Conservation (phyloP, 2,113 vertebrate genomes). For the Bostrychus sinensis region DNA sequence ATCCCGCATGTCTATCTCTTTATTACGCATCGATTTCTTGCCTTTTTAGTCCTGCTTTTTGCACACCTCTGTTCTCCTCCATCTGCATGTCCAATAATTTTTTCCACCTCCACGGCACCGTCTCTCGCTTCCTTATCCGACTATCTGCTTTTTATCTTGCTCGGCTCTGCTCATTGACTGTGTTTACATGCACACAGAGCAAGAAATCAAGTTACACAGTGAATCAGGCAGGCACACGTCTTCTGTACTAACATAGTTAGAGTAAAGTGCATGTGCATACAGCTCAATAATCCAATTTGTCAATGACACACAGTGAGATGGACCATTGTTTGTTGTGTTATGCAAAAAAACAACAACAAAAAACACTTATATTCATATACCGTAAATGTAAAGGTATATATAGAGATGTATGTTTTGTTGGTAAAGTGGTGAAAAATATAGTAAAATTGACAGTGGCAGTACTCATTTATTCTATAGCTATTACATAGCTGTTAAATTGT, state of each 20-base stretch:
- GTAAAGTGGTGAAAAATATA: no score
- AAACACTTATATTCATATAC: no score
- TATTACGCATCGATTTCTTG: conserved; percentile 16
- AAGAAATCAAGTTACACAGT: conserved; percentile 27
- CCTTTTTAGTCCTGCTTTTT: conserved; percentile 10
- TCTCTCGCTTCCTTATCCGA: conserved; percentile 27
- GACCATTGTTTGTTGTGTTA: no score
- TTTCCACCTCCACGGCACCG: not conserved
- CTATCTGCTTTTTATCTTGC: conserved; percentile 10
- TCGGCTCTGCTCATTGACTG: conserved; percentile 25
- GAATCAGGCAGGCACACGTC: conserved; percentile 10
- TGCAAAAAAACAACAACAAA: no score
- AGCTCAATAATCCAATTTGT: conserved; percentile 21
- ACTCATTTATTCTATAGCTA: no score
- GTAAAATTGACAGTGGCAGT: no score
- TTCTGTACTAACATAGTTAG: conserved; percentile 8
- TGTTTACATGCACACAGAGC: conserved; percentile 15
- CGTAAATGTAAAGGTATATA: no score
- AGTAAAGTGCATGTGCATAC: conserved; percentile 2
- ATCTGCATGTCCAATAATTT: conserved; percentile 1
- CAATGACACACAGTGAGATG: no score
- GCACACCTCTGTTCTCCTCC: conserved; percentile 1
- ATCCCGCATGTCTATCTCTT: conserved; percentile 42
- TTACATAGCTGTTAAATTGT: no score
- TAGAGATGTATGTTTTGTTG: no score